Percentiles rank a stretch among this genome's conserved stretches.
Evolutionary conservation across 2,797 vertebrate species (phyloP).

Genomic region (Ctenopoma multispine): DNA sequence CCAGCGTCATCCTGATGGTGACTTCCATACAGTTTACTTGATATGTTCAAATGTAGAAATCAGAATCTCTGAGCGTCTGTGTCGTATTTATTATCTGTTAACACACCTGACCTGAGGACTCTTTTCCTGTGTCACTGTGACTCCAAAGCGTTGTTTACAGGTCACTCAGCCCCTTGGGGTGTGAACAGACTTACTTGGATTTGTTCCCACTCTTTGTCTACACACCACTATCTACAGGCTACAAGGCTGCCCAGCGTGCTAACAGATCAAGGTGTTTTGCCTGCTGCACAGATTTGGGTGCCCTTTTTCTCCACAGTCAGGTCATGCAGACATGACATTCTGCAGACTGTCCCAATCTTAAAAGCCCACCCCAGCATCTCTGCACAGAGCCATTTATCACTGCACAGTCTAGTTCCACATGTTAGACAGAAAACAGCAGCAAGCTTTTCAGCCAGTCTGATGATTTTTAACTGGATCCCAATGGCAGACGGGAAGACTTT

Average conservation of each 20-base stretch:
- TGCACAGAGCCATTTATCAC: neutral
- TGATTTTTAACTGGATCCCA: constrained; percentile 24
- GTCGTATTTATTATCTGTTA: constrained; percentile 14
- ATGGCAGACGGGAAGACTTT: constrained; percentile 11
- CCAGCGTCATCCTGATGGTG: neutral
- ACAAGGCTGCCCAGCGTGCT: constrained; percentile 60
- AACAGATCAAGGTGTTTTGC: constrained; percentile 68
- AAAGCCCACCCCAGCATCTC: neutral
- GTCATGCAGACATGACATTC: constrained; percentile 11
- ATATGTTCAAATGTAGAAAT: constrained; percentile 9
- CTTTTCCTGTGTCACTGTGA: constrained; percentile 23
- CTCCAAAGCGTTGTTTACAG: constrained; percentile 39
- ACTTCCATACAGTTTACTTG: neutral
- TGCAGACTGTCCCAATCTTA: constrained; percentile 7
- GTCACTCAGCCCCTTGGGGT: constrained; percentile 31
- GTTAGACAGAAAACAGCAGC: neutral
- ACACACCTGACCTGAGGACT: constrained; percentile 5
- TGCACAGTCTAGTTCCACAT: neutral
- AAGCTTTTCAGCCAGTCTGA: neutral
- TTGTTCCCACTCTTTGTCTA: constrained; percentile 44
- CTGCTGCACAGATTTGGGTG: constrained; percentile 51
- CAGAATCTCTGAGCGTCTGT: neutral
- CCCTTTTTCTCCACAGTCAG: constrained; percentile 38
- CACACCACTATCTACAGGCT: constrained; percentile 60
- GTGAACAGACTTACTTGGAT: constrained; percentile 44